phyloP scores from a whole-genome alignment of 2,113 vertebrate genomes.

The Rhizomys pruinosus region DNA sequence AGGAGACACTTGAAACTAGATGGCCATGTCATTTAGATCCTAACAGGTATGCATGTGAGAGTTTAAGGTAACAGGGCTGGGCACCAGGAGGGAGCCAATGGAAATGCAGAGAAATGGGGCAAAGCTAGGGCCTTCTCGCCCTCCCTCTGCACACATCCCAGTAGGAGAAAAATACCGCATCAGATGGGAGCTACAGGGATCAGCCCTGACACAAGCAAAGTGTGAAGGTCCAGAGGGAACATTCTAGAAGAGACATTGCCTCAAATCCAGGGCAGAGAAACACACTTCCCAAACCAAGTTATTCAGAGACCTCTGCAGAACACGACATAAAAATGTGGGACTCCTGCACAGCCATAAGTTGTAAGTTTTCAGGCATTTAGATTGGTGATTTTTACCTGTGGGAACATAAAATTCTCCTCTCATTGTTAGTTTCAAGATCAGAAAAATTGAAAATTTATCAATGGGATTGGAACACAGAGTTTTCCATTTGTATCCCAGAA shows the following conservation, averaged over 20 bases:
- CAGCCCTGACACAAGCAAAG: not conserved
- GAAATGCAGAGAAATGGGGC: not conserved
- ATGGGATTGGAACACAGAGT: no score
- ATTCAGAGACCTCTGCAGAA: not conserved
- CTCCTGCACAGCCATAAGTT: no score
- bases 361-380: no score
- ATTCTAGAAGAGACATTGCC: not conserved
- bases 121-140: not conserved
- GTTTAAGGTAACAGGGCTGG: not conserved
- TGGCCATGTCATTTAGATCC: not conserved
- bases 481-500: no score
- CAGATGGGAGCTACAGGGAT: not conserved
- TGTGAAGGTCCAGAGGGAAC: not conserved
- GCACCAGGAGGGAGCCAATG: not conserved
- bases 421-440: no score
- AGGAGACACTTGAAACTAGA: not conserved
- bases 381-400: no score
- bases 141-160: not conserved
- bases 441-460: no score
- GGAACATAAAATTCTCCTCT: no score
- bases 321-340: no score
- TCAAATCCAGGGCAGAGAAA: not conserved
- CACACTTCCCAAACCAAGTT: not conserved
- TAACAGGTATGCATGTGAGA: not conserved
- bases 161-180: not conserved